phyloP scores from a whole-genome alignment of 2,888 invertebrate genomes.

The Sycophila texana region DNA sequence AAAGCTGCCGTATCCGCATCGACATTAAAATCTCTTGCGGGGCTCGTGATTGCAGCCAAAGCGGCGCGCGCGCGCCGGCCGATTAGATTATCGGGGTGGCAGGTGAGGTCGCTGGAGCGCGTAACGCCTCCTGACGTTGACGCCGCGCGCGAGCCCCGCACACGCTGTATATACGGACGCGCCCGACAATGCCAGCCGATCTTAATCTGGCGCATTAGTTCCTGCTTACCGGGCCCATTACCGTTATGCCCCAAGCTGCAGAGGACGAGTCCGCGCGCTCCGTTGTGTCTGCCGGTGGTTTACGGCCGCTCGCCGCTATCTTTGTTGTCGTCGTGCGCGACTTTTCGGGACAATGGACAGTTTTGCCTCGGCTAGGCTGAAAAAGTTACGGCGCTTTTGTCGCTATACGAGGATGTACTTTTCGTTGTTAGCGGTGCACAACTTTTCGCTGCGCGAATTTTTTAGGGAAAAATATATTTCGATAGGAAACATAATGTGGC shows the following conservation, averaged over 20 bases:
- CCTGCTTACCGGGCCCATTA: conserved; percentile 68
- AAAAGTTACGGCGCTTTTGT: too few species aligned
- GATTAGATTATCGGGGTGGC: conserved; percentile 59
- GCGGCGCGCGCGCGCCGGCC: conserved; percentile 32
- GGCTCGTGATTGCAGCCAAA: conserved; percentile 59
- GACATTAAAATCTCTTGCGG: conserved; percentile 65
- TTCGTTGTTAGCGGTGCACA: too few species aligned
- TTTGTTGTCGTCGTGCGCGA: neutral
- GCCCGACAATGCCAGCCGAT: conserved; percentile 68
- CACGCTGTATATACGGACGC: conserved; percentile 63
- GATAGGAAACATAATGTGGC: too few species aligned
- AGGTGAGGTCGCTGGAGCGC: conserved; percentile 68
- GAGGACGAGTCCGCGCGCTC: neutral
- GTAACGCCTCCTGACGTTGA: conserved; percentile 72
- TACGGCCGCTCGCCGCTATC: neutral
- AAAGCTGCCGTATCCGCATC: neutral
- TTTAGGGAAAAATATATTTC: too few species aligned
- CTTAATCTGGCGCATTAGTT: conserved; percentile 71
- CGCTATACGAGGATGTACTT: too few species aligned
- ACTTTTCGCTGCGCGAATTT: too few species aligned
- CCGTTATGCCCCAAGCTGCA: conserved; percentile 62
- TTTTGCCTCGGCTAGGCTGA: too few species aligned
- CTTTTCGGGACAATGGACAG: too few species aligned
- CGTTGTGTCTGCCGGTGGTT: neutral
- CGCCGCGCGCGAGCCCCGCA: conserved; percentile 60